phyloP scores from a whole-genome alignment of 2,113 vertebrate species.

The Tapirus terrestris region DNA sequence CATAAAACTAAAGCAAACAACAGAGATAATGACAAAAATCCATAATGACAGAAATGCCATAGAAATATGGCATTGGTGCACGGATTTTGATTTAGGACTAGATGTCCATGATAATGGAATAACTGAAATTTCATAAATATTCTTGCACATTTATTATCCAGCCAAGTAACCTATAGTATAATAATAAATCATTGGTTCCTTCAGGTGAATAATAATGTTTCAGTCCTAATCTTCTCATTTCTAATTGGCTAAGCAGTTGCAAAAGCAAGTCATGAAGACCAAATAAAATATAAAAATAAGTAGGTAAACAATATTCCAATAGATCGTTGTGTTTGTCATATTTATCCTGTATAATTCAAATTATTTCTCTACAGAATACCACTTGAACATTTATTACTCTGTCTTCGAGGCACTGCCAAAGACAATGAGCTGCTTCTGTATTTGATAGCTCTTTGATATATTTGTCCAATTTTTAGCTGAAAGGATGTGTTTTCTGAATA shows the following conservation, averaged over 20 bases:
- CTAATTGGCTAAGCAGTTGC: not conserved
- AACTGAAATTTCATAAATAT: not conserved
- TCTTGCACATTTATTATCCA: not conserved
- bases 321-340: not conserved
- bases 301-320: too few relatives aligned
- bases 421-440: not conserved
- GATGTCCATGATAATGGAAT: not conserved
- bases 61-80: not conserved
- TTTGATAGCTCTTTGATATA: not conserved
- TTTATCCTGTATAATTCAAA: not conserved
- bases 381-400: not conserved
- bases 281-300: not conserved
- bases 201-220: not conserved
- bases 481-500: slow-evolving; percentile 34
- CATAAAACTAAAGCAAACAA: not conserved
- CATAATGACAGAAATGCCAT: not conserved
- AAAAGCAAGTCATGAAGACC: not conserved
- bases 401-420: not conserved
- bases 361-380: not conserved
- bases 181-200: not conserved
- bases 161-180: not conserved
- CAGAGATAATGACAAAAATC: not conserved
- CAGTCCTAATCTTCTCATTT: not conserved
- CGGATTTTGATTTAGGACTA: not conserved
- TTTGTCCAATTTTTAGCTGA: not conserved